Evolutionary conservation across 2,797 vertebrate species (phyloP).

Genomic region (Lepidocolaptes lacrymiger): DNA sequence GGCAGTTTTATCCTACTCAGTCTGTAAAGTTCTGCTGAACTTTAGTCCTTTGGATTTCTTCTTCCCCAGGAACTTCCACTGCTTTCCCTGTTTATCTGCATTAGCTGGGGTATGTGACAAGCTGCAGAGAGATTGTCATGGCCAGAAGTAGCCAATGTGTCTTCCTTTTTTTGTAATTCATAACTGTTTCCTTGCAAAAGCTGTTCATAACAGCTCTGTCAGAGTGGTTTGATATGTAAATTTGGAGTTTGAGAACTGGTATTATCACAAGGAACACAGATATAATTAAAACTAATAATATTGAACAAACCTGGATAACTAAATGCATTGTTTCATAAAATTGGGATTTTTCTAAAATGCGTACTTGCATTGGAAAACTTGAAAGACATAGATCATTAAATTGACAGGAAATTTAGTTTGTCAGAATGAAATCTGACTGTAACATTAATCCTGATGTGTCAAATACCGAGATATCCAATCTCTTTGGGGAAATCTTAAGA

Average conservation of each 20-base stretch:
- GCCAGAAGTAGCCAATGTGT: not conserved
- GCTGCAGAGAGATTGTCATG: not conserved
- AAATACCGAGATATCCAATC: not conserved
- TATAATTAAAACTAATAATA: not conserved
- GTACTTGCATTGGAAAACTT: not conserved
- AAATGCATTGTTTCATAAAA: not conserved
- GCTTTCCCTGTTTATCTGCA: not conserved
- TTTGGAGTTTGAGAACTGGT: not conserved
- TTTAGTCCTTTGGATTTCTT: not conserved
- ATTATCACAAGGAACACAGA: not conserved
- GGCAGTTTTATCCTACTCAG: not conserved
- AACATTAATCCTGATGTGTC: not conserved
- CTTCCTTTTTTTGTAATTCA: not conserved
- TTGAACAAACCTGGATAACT: not conserved
- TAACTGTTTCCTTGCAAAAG: not conserved
- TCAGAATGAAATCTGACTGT: not conserved
- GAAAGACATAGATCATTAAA: not conserved
- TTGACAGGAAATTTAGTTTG: not conserved
- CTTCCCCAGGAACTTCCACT: not conserved
- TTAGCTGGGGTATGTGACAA: not conserved
- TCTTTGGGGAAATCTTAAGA: not conserved
- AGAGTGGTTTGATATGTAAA: not conserved
- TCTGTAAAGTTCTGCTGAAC: not conserved
- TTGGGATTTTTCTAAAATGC: not conserved
- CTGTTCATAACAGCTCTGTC: not conserved